phyloP scores from a whole-genome alignment of 2,888 invertebrate genomes.

The Timema cristinae region DNA sequence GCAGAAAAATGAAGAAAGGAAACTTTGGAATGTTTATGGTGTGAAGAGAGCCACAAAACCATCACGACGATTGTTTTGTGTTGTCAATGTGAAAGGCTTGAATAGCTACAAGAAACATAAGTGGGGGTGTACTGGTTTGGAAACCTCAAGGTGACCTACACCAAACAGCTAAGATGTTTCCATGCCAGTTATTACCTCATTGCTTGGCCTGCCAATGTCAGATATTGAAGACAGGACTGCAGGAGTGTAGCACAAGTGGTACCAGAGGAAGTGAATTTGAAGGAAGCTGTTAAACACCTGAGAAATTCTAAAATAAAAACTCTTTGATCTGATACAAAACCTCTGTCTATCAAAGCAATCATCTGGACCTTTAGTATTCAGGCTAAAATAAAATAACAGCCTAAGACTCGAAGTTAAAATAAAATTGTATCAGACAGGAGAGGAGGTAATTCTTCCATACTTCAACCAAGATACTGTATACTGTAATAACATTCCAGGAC shows the following conservation, averaged over 20 bases:
- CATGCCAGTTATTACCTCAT: constrained; percentile 3
- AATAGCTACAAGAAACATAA: too few relatives aligned
- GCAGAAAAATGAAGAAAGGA: too few relatives aligned
- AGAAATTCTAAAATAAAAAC: neutral
- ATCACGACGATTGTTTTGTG: too few relatives aligned
- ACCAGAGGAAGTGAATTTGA: constrained; percentile 8
- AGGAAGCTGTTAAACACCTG: constrained; percentile 3
- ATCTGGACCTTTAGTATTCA: neutral
- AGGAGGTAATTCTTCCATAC: neutral
- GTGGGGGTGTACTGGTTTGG: neutral
- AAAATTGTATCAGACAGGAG: neutral
- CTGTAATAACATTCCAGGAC: neutral
- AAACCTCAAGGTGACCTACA: constrained; percentile 1
- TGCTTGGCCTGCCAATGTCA: constrained; percentile 2
- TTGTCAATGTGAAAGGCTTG: neutral
- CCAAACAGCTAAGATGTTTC: constrained; percentile 11
- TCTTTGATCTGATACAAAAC: neutral
- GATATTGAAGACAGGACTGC: neutral
- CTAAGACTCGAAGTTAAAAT: neutral
- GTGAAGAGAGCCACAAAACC: too few relatives aligned
- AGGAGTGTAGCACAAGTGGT: neutral
- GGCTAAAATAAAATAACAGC: constrained; percentile 5
- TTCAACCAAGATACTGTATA: neutral
- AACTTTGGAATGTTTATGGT: too few relatives aligned
- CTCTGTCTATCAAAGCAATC: neutral